Conservation (phyloP, 2,113 vertebrate genomes). For the Poeciliopsis turrubarensis region DNA sequence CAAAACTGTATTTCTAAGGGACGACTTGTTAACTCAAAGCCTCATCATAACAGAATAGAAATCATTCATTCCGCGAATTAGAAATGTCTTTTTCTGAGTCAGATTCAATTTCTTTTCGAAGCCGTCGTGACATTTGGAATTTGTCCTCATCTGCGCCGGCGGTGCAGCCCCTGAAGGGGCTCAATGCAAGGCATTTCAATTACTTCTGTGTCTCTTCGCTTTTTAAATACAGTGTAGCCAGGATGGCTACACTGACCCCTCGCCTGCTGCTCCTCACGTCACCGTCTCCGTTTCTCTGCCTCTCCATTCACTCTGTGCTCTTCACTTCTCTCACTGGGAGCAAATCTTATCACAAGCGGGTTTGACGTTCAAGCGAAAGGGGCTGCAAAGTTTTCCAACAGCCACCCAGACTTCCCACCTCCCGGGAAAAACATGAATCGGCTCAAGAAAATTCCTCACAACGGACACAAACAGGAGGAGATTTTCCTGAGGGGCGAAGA, state of each 20-base stretch:
- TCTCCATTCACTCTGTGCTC: constrained; percentile 33
- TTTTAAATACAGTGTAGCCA: no score
- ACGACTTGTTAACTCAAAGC: constrained; percentile 77
- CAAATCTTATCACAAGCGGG: constrained; percentile 69
- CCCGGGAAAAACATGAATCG: constrained; percentile 71
- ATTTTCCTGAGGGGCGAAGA: constrained; percentile 33
- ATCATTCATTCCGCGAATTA: constrained; percentile 94
- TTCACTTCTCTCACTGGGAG: constrained; percentile 57
- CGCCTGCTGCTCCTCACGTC: constrained; percentile 37
- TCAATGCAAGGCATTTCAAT: no score
- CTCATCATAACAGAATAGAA: constrained; percentile 89
- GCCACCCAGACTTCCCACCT: constrained; percentile 53
- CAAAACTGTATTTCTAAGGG: constrained; percentile 80
- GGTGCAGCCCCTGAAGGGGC: no score
- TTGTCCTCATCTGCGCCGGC: constrained; percentile 62
- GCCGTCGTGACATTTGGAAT: constrained; percentile 70
- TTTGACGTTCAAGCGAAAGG: constrained; percentile 71
- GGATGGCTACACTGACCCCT: no score
- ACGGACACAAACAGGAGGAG: constrained; percentile 62
- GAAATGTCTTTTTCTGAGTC: constrained; percentile 92
- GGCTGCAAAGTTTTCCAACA: constrained; percentile 69
- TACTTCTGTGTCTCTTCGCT: no score
- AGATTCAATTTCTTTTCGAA: constrained; percentile 83
- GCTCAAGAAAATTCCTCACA: constrained; percentile 63
- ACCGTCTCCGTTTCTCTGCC: constrained; percentile 16